A percentile compares a stretch with the other conserved stretches of the same genome.
phyloP scores from a whole-genome alignment of 2,888 invertebrate genomes.

The Ischnus inquisitorius region DNA sequence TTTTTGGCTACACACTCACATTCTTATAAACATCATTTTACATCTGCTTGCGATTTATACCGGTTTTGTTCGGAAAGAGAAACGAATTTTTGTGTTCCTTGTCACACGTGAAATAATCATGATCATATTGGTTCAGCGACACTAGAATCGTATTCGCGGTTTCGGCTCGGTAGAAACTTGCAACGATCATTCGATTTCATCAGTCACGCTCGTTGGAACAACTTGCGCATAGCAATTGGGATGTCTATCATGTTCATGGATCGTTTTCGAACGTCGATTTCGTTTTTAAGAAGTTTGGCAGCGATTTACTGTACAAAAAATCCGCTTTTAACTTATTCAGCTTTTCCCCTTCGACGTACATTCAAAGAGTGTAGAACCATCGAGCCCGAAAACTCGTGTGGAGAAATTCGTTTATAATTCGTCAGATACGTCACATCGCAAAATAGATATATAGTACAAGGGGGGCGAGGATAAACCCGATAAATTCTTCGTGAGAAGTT shows the following conservation, averaged over 20 bases:
- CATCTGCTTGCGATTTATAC: slow-evolving; percentile 35
- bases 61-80: slow-evolving; percentile 7
- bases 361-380: background rate
- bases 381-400: background rate
- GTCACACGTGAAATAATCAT: slow-evolving; percentile 42
- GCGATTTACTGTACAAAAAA: slow-evolving; percentile 44
- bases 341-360: slow-evolving; percentile 6
- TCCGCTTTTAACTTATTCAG: slow-evolving; percentile 8
- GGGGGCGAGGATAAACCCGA: background rate
- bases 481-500: slow-evolving; percentile 33
- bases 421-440: slow-evolving; percentile 17
- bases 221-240: background rate
- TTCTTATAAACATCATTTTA: slow-evolving; percentile 67
- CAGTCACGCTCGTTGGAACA: background rate
- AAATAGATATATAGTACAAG: background rate
- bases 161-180: background rate
- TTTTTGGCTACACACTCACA: slow-evolving; percentile 68
- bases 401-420: slow-evolving; percentile 22
- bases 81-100: slow-evolving; percentile 1
- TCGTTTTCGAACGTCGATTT: slow-evolving; percentile 27
- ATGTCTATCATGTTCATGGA: background rate
- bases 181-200: background rate
- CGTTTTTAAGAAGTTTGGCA: slow-evolving; percentile 50
- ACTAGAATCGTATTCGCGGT: slow-evolving; percentile 6
- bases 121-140: slow-evolving; percentile 19